Conservation (phyloP, 2,888 invertebrate genomes). For the Cancer borealis region DNA sequence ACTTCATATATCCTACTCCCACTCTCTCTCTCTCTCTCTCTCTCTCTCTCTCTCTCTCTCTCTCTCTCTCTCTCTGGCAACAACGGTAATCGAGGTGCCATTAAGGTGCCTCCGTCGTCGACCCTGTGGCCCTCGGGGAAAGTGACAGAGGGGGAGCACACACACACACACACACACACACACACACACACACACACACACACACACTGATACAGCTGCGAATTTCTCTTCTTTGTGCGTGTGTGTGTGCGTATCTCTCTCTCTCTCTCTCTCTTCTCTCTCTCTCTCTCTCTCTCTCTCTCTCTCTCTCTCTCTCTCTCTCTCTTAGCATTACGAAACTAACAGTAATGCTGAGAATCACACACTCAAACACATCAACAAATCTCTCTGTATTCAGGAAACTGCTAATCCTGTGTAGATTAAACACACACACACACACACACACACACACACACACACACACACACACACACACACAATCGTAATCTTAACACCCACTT, state of each 20-base stretch:
- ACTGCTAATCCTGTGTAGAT: too few relatives aligned
- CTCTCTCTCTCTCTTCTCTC: conserved; percentile 11
- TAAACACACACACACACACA: too few relatives aligned
- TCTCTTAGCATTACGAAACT: background rate
- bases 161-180: conserved; percentile 34
- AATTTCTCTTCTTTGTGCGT: too few relatives aligned
- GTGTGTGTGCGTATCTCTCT: background rate
- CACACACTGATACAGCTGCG: background rate
- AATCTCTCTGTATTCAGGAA: too few relatives aligned
- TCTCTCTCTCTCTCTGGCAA: background rate
- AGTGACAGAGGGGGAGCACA: background rate
- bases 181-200: conserved; percentile 20
- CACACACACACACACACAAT: too few relatives aligned
- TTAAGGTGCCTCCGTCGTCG: background rate
- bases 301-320: conserved; percentile 11
- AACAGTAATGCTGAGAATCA: too few relatives aligned
- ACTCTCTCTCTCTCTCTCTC: conserved; percentile 15
- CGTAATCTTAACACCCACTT: too few relatives aligned
- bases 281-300: conserved; percentile 11
- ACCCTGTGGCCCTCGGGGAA: conserved; percentile 13
- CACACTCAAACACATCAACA: too few relatives aligned
- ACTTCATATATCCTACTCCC: background rate
- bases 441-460: too few relatives aligned
- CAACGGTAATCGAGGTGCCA: background rate
- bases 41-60: conserved; percentile 11